These are phyloP conservation scores for Tinamus major DNA, from an alignment of 2,797 vertebrate genomes.

Conservation along the genomic window DNA sequence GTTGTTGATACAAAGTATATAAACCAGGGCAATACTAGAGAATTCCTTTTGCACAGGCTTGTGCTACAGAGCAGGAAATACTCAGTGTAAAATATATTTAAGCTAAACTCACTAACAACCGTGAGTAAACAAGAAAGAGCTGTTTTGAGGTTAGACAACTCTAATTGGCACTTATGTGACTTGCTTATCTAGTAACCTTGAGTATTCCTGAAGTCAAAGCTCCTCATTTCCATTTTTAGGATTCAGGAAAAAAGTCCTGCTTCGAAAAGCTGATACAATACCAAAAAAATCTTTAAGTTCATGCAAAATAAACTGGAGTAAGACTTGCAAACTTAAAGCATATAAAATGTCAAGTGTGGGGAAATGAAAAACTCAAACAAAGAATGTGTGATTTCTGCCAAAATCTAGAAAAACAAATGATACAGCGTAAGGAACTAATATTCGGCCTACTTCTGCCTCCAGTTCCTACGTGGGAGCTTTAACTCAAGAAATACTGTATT, in stretches of 20 bases:
- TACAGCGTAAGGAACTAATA: constrained; percentile 42
- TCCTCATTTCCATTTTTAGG: neutral
- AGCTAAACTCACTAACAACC: constrained; percentile 24
- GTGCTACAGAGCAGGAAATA: constrained; percentile 38
- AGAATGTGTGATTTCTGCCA: constrained; percentile 60
- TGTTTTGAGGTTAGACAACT: constrained; percentile 45
- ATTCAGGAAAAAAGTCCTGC: neutral
- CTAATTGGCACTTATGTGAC: neutral
- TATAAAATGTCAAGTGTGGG: constrained; percentile 9
- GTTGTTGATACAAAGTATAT: neutral
- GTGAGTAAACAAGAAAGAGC: constrained; percentile 46
- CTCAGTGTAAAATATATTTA: neutral
- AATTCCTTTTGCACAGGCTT: constrained; percentile 6
- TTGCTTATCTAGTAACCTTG: neutral
- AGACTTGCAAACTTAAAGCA: constrained; percentile 33
- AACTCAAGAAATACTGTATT: constrained; percentile 22
- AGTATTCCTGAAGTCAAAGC: neutral
- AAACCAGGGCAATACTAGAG: neutral
- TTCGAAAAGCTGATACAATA: neutral
- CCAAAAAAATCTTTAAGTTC: neutral
- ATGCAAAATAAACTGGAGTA: constrained; percentile 32
- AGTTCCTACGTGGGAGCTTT: neutral
- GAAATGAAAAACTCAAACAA: constrained; percentile 59
- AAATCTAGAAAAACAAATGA: constrained; percentile 54
- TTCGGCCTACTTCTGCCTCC: constrained; percentile 22